Percentiles rank a stretch among this genome's conserved stretches.
Conservation (phyloP, 2,797 vertebrate species). For the Typhlichthys eigenmanni region DNA sequence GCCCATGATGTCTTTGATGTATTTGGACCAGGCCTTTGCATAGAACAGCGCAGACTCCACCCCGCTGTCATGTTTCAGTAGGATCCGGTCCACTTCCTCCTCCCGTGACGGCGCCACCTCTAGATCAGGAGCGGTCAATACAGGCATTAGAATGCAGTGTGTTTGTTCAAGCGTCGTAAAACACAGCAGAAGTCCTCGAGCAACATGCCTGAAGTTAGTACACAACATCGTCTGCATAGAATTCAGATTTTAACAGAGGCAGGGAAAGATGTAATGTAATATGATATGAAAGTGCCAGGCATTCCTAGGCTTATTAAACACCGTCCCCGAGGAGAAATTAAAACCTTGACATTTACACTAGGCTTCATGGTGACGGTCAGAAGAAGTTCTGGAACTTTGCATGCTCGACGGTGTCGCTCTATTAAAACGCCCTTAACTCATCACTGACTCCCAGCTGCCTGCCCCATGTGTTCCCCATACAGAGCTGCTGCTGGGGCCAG, state of each 20-base stretch:
- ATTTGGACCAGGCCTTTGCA: conserved; percentile 97
- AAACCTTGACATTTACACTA: background rate
- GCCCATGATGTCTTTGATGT: conserved; percentile 91
- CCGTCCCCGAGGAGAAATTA: background rate
- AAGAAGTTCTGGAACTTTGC: background rate
- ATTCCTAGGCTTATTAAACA: conserved; percentile 16
- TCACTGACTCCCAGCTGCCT: conserved; percentile 27
- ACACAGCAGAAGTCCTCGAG: no score
- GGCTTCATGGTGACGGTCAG: background rate
- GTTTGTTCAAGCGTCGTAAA: no score
- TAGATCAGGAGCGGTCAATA: conserved; percentile 36
- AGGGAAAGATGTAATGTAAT: conserved; percentile 22
- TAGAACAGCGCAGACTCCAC: conserved; percentile 94
- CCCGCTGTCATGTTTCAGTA: conserved; percentile 87
- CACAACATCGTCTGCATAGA: no score
- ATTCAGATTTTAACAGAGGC: conserved; percentile 10
- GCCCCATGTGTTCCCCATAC: conserved; percentile 71
- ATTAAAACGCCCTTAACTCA: conserved; percentile 1
- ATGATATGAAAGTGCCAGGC: conserved; percentile 43
- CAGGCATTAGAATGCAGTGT: conserved; percentile 18
- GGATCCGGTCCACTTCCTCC: conserved; percentile 86
- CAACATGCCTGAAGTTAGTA: no score
- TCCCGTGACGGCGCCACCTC: conserved; percentile 72
- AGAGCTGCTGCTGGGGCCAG: conserved; percentile 64
- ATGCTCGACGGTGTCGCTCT: background rate